A percentile compares a stretch with the other conserved stretches of the same genome.
Evolutionary conservation across 1,140 invertebrate species (phyloP).

Genomic region (Drosophila novamexicana): DNA sequence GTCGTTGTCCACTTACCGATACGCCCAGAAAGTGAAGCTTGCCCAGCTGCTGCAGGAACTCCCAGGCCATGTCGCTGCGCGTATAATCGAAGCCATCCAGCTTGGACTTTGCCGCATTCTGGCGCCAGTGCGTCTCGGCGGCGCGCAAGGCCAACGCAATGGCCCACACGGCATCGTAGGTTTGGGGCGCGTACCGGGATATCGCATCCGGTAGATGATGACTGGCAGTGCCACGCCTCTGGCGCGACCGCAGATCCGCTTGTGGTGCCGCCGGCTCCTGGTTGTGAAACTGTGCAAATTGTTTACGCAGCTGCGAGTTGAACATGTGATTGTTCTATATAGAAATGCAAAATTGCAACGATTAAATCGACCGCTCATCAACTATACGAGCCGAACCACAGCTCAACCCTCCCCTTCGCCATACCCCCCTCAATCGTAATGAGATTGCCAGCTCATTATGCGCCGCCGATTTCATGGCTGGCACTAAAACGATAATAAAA

Average conservation of each 20-base stretch:
- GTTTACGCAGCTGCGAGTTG: conserved; percentile 80
- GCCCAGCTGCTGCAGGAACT: conserved; percentile 89
- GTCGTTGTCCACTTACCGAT: conserved; percentile 88
- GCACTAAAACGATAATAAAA: conserved; percentile 72
- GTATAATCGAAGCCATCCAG: conserved; percentile 90
- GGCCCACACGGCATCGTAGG: conserved; percentile 95
- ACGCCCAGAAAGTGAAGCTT: conserved; percentile 92
- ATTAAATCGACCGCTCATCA: conserved; percentile 54
- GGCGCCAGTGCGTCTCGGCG: conserved; percentile 78
- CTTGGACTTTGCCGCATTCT: conserved; percentile 74
- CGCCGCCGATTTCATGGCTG: conserved; percentile 57
- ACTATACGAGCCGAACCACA: conserved; percentile 1
- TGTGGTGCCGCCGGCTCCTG: conserved; percentile 49
- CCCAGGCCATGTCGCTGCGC: conserved; percentile 88
- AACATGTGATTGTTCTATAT: conserved; percentile 89
- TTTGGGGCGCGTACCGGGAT: conserved; percentile 90
- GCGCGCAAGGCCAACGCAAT: conserved; percentile 88
- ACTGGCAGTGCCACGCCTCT: conserved; percentile 38
- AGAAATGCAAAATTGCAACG: conserved; percentile 45
- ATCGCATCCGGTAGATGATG: conserved; percentile 81
- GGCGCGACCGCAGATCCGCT: conserved; percentile 45
- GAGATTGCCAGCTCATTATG: conserved; percentile 60
- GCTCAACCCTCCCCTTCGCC: neutral
- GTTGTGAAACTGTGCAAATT: conserved; percentile 64
- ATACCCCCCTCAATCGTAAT: conserved; percentile 29